phyloP scores from a whole-genome alignment of 2,888 invertebrate genomes.

The Drosophila atroscutellata region DNA sequence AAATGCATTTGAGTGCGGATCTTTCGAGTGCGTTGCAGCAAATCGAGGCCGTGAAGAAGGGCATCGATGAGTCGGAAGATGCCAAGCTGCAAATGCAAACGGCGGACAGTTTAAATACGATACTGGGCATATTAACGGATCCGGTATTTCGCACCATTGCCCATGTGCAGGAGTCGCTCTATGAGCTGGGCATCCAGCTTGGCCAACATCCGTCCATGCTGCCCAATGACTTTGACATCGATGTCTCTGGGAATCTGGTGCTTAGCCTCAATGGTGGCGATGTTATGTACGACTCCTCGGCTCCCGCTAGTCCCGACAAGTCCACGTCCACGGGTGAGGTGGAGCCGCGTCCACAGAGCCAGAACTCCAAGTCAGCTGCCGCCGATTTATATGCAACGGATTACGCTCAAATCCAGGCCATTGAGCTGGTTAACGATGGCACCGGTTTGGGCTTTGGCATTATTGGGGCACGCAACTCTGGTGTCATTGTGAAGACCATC shows the following conservation, averaged over 20 bases:
- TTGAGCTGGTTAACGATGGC: slow-evolving; percentile 98
- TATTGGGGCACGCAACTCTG: slow-evolving; percentile 98
- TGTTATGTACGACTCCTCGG: slow-evolving; percentile 86
- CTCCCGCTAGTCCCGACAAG: slow-evolving; percentile 87
- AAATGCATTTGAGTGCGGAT: slow-evolving; percentile 87
- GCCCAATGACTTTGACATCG: slow-evolving; percentile 97
- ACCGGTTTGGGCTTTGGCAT: slow-evolving; percentile 99
- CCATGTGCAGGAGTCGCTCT: slow-evolving; percentile 95
- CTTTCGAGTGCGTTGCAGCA: slow-evolving; percentile 95
- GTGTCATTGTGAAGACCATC: slow-evolving; percentile 99
- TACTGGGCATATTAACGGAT: slow-evolving; percentile 94
- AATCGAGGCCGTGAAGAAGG: slow-evolving; percentile 94
- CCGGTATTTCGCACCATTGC: slow-evolving; percentile 96
- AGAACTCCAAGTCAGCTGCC: slow-evolving; percentile 86
- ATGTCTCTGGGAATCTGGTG: slow-evolving; percentile 90
- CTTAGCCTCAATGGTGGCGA: slow-evolving; percentile 88
- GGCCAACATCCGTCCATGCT: slow-evolving; percentile 96
- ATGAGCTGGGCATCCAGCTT: slow-evolving; percentile 93
- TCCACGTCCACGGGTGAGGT: slow-evolving; percentile 76
- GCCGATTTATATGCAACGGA: slow-evolving; percentile 93
- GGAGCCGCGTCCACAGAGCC: slow-evolving; percentile 87
- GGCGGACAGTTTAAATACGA: slow-evolving; percentile 92
- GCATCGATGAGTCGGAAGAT: slow-evolving; percentile 93
- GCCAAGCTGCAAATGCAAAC: slow-evolving; percentile 90
- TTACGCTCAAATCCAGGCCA: slow-evolving; percentile 98